These are phyloP conservation scores for Artemia franciscana DNA, from an alignment of 1,140 invertebrate genomes.

Conservation along the genomic window DNA sequence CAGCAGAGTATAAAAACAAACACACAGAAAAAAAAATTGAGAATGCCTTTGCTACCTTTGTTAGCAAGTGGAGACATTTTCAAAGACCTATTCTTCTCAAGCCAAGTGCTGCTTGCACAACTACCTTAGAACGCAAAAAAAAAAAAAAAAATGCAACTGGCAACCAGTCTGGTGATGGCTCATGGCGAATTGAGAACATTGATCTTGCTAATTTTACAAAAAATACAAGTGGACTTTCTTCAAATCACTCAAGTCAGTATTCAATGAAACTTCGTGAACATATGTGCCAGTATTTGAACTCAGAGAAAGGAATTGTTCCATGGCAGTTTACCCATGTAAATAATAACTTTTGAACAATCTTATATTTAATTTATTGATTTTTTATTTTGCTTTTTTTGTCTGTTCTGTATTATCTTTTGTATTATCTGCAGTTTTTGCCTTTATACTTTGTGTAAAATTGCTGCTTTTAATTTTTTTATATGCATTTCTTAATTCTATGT, in stretches of 20 bases:
- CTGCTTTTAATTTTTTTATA: too few species aligned
- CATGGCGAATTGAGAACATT: not conserved
- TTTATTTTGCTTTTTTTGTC: too few species aligned
- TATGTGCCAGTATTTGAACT: not conserved
- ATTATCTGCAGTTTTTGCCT: too few species aligned
- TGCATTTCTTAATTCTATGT: too few species aligned
- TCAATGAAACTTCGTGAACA: not conserved
- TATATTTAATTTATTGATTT: too few species aligned
- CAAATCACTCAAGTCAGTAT: not conserved
- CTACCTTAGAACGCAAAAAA: not conserved
- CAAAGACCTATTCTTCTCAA: conserved; percentile 1
- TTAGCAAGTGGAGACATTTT: conserved; percentile 3
- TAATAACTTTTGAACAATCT: not conserved
- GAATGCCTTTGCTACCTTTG: conserved; percentile 7
- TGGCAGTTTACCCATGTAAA: not conserved
- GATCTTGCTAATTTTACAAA: not conserved
- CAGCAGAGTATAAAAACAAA: too few species aligned
- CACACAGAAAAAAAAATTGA: too few species aligned
- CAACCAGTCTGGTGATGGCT: not conserved
- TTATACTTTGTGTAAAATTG: too few species aligned
- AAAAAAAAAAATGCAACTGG: not conserved
- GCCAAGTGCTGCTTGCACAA: not conserved
- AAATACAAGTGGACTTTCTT: not conserved
- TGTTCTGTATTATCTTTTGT: too few species aligned
- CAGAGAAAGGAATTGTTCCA: not conserved